Conservation (phyloP, 2,797 vertebrate species). For the Todus mexicanus region DNA sequence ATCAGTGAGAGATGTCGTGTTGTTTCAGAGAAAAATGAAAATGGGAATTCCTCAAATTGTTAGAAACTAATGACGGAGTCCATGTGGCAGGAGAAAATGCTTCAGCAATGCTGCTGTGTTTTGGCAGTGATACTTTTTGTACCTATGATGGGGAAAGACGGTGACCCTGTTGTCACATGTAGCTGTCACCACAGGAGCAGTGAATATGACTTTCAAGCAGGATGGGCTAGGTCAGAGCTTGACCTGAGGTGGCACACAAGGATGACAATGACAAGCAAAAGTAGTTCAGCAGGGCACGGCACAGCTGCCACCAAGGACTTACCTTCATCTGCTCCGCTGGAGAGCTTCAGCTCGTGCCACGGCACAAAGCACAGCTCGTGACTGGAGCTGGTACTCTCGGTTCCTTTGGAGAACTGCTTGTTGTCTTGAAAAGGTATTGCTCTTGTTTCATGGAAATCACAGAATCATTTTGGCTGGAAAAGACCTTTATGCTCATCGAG, state of each 20-base stretch:
- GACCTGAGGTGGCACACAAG: neutral
- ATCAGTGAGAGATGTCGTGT: neutral
- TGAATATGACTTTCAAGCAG: neutral
- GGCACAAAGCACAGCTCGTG: neutral
- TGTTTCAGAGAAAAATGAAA: neutral
- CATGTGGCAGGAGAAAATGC: neutral
- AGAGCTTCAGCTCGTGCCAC: neutral
- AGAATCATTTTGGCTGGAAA: too few species aligned
- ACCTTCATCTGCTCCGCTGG: neutral
- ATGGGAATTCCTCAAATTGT: neutral
- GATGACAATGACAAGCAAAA: neutral
- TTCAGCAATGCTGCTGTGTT: neutral
- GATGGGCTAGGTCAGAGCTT: neutral
- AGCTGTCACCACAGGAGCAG: neutral
- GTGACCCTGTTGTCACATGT: neutral
- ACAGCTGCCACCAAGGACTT: fast-evolving
- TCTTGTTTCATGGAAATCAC: neutral
- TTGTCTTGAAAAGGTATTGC: neutral
- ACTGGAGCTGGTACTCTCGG: fast-evolving
- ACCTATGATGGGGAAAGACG: neutral
- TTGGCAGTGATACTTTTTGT: neutral
- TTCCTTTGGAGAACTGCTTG: neutral
- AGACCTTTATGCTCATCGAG: too few species aligned
- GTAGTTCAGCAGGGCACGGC: neutral
- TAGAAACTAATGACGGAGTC: neutral